phyloP scores from a whole-genome alignment of 2,113 vertebrate genomes.

The Passer domesticus region DNA sequence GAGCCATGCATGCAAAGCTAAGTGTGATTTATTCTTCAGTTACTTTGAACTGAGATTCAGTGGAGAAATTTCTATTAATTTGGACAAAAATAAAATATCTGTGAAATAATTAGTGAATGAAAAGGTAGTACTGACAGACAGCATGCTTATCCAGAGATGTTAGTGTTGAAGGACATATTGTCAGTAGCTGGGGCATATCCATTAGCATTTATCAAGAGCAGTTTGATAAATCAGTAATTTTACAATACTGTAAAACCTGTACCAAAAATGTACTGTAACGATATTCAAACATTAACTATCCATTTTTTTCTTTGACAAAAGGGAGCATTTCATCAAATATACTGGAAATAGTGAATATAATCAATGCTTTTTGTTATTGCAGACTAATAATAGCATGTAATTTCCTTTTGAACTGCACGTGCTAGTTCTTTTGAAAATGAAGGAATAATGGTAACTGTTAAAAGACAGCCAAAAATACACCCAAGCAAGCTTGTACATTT shows the following conservation, averaged over 20 bases:
- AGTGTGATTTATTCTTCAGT: background rate
- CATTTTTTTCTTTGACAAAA: background rate
- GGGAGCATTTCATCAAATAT: background rate
- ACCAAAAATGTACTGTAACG: background rate
- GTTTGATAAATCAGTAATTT: background rate
- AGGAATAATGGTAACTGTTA: conserved; percentile 15
- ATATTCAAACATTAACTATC: background rate
- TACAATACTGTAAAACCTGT: background rate
- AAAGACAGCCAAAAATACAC: conserved; percentile 13
- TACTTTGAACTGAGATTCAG: background rate
- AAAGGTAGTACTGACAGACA: background rate
- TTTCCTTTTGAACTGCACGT: conserved; percentile 34
- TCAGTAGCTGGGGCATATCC: background rate
- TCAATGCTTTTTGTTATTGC: conserved; percentile 35
- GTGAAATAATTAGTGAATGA: background rate
- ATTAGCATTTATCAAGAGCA: background rate
- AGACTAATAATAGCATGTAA: conserved; percentile 22
- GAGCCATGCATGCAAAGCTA: background rate
- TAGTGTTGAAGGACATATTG: background rate
- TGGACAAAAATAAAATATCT: background rate
- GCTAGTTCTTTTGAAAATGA: conserved; percentile 20
- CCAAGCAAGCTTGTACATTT: background rate
- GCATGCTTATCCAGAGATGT: background rate
- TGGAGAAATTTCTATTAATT: background rate
- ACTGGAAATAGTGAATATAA: conserved; percentile 12